Percentiles rank a stretch among this genome's conserved stretches.
Evolutionary conservation across 2,888 invertebrate species (phyloP).

Genomic region (Eupsilia transversa): DNA sequence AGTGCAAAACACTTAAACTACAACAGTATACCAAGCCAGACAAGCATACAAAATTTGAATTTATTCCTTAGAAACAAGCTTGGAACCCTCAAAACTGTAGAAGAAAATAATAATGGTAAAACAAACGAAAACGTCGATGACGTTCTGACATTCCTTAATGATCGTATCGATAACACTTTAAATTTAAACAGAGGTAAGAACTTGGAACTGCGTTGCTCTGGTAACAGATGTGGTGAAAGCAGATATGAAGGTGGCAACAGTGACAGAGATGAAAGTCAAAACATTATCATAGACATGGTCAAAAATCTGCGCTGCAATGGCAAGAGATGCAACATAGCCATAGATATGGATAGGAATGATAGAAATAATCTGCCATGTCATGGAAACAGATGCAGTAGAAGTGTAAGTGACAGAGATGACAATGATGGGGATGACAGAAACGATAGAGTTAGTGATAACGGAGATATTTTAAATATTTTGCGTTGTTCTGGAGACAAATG

Average conservation of each 20-base stretch:
- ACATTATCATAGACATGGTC: constrained; percentile 7
- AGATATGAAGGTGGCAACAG: constrained; percentile 15
- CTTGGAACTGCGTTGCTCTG: constrained; percentile 30
- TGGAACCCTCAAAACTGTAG: not conserved
- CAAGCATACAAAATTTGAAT: constrained; percentile 40
- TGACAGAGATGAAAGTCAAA: constrained; percentile 17
- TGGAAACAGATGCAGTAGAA: constrained; percentile 39
- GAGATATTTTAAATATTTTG: constrained; percentile 9
- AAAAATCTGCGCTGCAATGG: constrained; percentile 32
- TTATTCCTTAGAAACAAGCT: constrained; percentile 24
- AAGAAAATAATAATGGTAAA: constrained; percentile 1
- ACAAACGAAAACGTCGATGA: constrained; percentile 5
- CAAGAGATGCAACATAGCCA: constrained; percentile 13
- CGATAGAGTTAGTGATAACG: not conserved
- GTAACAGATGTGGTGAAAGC: constrained; percentile 28
- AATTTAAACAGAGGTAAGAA: not conserved
- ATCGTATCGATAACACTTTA: constrained; percentile 20
- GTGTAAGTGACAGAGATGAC: not conserved
- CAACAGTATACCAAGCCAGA: constrained; percentile 18
- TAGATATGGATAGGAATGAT: constrained; percentile 6
- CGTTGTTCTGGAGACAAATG: constrained; percentile 30
- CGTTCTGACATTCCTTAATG: constrained; percentile 30
- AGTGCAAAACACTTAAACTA: not conserved
- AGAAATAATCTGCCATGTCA: constrained; percentile 21
- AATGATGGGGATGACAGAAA: not conserved